Percentiles rank a stretch among this genome's conserved stretches.
Conservation (phyloP, 2,113 vertebrate genomes). For the Lates calcarifer region DNA sequence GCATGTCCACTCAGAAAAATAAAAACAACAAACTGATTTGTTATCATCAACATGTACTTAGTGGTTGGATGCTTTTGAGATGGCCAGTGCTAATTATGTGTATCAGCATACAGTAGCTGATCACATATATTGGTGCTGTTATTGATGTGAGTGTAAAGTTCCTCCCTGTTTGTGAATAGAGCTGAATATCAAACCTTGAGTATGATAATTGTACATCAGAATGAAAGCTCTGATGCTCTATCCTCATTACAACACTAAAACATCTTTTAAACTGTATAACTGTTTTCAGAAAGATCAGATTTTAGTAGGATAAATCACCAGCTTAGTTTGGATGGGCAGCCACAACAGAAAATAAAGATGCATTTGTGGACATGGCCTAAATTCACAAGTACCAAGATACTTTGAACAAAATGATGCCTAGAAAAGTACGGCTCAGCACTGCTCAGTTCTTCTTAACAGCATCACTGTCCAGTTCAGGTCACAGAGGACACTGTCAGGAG, state of each 20-base stretch:
- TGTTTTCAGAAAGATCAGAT: not conserved
- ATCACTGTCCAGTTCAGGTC: conserved; percentile 22
- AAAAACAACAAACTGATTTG: not conserved
- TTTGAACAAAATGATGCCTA: not conserved
- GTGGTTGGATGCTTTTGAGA: no score
- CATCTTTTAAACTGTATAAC: not conserved
- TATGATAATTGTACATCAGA: not conserved
- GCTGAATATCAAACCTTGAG: not conserved
- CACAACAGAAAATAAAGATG: not conserved
- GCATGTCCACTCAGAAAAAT: not conserved
- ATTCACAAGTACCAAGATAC: conserved; percentile 11
- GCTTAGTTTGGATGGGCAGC: not conserved
- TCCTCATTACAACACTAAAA: not conserved
- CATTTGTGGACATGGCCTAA: conserved; percentile 15
- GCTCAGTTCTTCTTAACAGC: not conserved
- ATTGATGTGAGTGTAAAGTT: not conserved
- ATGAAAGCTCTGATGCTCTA: not conserved
- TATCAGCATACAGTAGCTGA: no score
- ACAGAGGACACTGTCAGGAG: conserved; percentile 28
- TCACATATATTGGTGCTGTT: not conserved
- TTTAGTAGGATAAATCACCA: not conserved
- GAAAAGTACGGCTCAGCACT: not conserved
- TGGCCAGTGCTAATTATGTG: no score
- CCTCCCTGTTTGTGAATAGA: not conserved
- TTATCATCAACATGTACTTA: no score